Base-by-base conservation (phyloP, 2,888 invertebrate species). In the Leucoptera coffeella region DNA sequence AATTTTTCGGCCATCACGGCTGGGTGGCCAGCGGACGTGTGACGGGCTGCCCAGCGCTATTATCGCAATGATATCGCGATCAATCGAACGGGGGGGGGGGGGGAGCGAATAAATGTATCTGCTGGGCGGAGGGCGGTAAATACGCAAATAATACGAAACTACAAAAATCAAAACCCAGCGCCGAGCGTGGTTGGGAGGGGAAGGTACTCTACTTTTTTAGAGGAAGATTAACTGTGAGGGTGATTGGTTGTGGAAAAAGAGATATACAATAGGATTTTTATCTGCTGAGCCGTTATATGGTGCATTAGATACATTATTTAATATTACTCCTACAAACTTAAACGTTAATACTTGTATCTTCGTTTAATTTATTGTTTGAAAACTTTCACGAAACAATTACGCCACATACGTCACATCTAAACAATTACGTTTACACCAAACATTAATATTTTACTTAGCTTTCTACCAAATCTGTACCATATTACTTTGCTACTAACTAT, bases 81-180 rank as follows among this genome's bases (percentile, higher is more conserved):
- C 67, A 69, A 69, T 69, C 64, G 67, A 62, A 61, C 46, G 42
- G 43, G 43, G 42, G 47, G 44, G 41, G 36, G 39, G 38, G 39
- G 11, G 47, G 54, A 47, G 53, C 62, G 62, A 62, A 64, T 64
- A 64, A 65, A 67, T 67, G 61, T 69, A 65, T 65, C 61, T 49
- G 60, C 58, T 53, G 60, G 56, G 53, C 58, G 62, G 62, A 60
- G 56, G 59, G 58, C 54, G 65, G 60, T 67, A 67, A 65, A 69
- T 69, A 67, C 64, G 62, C 62, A 64, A 65, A 67, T 67, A 65
- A 67, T 69, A 69, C 65, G 69, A 67, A 69, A 69, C 69, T 69
- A 67, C 69, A 69, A 69, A 69, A 69, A 69, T 69, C 69, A 69
- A 69, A 69, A 67, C 67, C 64, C 64, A 64, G 62, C 62, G 64